These are phyloP conservation scores for Bombus turneri DNA, from an alignment of 1,140 invertebrate genomes.

Conservation along the genomic window DNA sequence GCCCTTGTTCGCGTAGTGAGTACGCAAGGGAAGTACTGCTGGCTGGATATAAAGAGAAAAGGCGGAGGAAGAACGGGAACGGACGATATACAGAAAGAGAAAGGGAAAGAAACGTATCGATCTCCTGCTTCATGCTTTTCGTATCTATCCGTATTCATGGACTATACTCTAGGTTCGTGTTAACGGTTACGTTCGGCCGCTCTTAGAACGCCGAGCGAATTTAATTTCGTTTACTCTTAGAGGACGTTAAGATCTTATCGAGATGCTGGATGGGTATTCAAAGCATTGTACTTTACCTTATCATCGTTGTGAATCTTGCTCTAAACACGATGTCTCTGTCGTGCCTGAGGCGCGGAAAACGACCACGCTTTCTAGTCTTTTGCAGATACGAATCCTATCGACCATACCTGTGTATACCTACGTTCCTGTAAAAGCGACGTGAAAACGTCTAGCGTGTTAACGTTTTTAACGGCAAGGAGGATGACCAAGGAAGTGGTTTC, in stretches of 20 bases:
- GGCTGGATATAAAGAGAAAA: conserved; percentile 41
- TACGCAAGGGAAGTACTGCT: conserved; percentile 27
- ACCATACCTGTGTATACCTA: conserved; percentile 51
- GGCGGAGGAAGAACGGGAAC: conserved; percentile 6
- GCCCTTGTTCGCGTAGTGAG: conserved; percentile 2
- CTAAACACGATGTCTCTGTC: conserved; percentile 72
- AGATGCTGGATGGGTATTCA: conserved; percentile 75
- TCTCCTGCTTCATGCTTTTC: conserved; percentile 63
- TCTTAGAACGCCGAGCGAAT: conserved; percentile 61
- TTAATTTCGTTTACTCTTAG: conserved; percentile 78
- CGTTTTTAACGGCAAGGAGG: conserved; percentile 36
- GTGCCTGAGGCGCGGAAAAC: conserved; percentile 63
- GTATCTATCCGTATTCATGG: conserved; percentile 58
- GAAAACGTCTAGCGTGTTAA: conserved; percentile 40
- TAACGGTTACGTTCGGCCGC: conserved; percentile 46
- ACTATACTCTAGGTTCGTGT: conserved; percentile 22
- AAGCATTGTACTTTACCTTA: conserved; percentile 76
- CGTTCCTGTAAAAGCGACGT: conserved; percentile 28
- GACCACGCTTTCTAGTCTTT: conserved; percentile 56
- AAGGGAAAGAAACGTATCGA: conserved; percentile 69
- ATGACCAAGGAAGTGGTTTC: conserved; percentile 23
- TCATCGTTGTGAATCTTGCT: conserved; percentile 73
- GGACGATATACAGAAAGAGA: conserved; percentile 52
- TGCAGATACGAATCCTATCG: conserved; percentile 69
- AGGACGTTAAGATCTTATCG: conserved; percentile 78